Evolutionary conservation across 2,113 vertebrate species (phyloP), one percentile per base, ranked within the genome.

Genomic region (Archilochus colubris): DNA sequence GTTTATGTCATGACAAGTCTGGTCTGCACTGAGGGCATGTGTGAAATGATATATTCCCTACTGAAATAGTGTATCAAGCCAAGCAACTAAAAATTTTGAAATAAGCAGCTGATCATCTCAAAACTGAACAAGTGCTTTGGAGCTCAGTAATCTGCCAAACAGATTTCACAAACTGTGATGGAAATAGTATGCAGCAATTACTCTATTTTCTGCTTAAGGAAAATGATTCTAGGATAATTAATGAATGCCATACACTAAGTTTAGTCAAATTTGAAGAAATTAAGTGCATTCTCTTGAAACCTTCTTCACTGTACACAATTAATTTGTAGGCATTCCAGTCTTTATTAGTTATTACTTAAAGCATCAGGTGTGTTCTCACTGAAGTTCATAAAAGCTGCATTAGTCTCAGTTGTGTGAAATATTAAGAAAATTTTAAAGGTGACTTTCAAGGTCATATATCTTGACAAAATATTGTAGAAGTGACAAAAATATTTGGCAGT

Each of bases 401-500:
- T 92, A 96, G 53, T 57, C 55, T 88, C 76, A 80, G 82, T 83
- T 95, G 43, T 3, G 7, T 72, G 46, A 89, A 93, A 95, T 95
- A 96, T 94, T 91, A 96, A 94, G 84, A 94, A 53, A 86, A 91
- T 70, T 93, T 95, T 91, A 84, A 96, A 93, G 61, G 44, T 95
- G 89, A 93, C 81, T 95, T 93, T 86, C 89, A 93, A 82, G 93
- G 78, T 82, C 89, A 80, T 92, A 69, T 91, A 96, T 95, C 93
- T 94, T 97, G 87, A 95, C 89, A 95, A 97, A 96, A 92, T 78
- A 91, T 93, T 97, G 92, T 96, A 91, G 67, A 89, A 95, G 93
- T 94, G 75, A 94, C 93, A 96, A 97, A 96, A 89, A 94, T 81
- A 94, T 93, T 95, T 94, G 91, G 95, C 94, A 96, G 93, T 63